A percentile compares a stretch with the other conserved stretches of the same genome.
phyloP scores from a whole-genome alignment of 64 coral and sea anemone genomes.

The Actinia tenebrosa region DNA sequence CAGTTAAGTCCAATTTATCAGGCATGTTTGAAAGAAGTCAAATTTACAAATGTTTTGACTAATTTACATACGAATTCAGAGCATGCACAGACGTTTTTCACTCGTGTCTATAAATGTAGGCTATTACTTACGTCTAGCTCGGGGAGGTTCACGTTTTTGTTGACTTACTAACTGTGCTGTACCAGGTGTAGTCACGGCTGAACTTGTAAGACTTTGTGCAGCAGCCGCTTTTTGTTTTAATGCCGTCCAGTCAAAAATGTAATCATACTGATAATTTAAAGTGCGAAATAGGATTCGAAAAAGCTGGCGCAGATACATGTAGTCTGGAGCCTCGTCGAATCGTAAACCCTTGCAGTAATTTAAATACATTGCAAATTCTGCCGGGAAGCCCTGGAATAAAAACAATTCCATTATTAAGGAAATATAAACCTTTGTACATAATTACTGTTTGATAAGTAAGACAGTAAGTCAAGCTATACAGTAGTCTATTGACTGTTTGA shows the following conservation, averaged over 20 bases:
- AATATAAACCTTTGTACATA: not conserved
- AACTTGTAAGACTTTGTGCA: constrained; percentile 47
- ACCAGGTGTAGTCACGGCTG: constrained; percentile 75
- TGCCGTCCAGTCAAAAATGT: constrained; percentile 93
- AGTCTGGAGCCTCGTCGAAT: constrained; percentile 97
- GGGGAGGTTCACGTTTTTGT: constrained; percentile 65
- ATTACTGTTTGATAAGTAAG: no score
- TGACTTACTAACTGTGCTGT: constrained; percentile 55
- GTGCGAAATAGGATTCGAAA: constrained; percentile 96
- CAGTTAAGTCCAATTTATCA: no score
- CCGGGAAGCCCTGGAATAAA: constrained; percentile 68
- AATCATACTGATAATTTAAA: constrained; percentile 96
- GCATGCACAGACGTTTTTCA: no score
- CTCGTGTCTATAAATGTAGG: no score
- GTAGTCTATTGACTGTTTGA: no score
- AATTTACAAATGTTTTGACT: no score
- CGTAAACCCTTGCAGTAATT: constrained; percentile 93
- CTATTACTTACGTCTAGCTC: constrained; percentile 69
- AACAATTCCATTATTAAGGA: not conserved
- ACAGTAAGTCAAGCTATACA: no score
- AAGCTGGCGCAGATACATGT: constrained; percentile 97
- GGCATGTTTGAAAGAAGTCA: no score
- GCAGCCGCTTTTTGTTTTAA: constrained; percentile 80
- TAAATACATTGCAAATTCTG: constrained; percentile 98
- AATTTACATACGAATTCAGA: no score